A percentile compares a stretch with the other conserved stretches of the same genome.
These are phyloP conservation scores for Zaprionus camerounensis DNA, from an alignment of 1,140 invertebrate species.

Conservation along the genomic window DNA sequence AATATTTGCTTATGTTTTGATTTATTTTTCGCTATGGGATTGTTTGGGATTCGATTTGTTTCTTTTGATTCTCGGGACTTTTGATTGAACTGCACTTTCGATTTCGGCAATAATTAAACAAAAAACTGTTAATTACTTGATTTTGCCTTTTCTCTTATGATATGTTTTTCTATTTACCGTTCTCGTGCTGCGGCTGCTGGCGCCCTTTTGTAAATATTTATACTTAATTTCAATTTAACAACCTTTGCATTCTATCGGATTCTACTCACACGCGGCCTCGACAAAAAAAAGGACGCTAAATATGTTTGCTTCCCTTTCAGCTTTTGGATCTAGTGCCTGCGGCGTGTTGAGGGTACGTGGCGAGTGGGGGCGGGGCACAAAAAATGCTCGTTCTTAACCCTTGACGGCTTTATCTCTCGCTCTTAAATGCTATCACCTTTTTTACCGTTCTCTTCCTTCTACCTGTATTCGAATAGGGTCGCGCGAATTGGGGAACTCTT, in stretches of 20 bases:
- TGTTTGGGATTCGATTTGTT: slow-evolving; percentile 6
- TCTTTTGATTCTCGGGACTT: background rate
- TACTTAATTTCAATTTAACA: slow-evolving; percentile 73
- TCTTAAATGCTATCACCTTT: slow-evolving; percentile 65
- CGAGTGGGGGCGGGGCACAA: slow-evolving; percentile 23
- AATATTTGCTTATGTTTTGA: slow-evolving; percentile 39
- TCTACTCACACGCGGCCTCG: slow-evolving; percentile 3
- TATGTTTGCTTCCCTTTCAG: slow-evolving; percentile 17
- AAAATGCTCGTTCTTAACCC: slow-evolving; percentile 45
- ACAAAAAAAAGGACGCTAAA: slow-evolving; percentile 50
- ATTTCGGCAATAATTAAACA: slow-evolving; percentile 37
- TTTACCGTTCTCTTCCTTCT: slow-evolving; percentile 15
- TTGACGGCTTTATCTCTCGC: slow-evolving; percentile 39
- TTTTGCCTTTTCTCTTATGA: slow-evolving; percentile 54
- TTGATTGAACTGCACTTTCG: slow-evolving; percentile 44
- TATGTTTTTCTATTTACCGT: slow-evolving; percentile 73
- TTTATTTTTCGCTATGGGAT: slow-evolving; percentile 6
- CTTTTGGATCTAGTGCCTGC: background rate
- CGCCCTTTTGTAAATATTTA: slow-evolving; percentile 74
- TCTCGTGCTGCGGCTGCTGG: slow-evolving; percentile 41
- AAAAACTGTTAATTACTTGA: slow-evolving; percentile 46
- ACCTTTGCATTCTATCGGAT: slow-evolving; percentile 59
- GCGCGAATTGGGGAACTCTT: background rate
- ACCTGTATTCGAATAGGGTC: slow-evolving; percentile 25
- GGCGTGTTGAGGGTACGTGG: background rate